These are phyloP conservation scores for Pachyseris speciosa DNA, from an alignment of 64 coral and sea anemone genomes.

Conservation along the genomic window DNA sequence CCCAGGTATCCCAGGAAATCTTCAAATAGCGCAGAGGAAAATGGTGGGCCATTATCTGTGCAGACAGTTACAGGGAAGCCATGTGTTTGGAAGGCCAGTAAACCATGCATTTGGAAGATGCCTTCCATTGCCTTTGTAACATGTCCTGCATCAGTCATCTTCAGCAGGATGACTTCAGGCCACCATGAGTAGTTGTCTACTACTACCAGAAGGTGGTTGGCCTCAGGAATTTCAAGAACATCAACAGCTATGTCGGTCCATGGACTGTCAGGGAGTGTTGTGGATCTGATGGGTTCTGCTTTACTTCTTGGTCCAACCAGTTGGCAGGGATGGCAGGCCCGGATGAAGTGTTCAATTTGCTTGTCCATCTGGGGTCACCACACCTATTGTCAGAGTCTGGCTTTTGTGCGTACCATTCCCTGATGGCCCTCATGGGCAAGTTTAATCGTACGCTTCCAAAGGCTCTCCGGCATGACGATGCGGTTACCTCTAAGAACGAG, in stretches of 20 bases:
- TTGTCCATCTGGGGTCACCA: slow-evolving; percentile 2
- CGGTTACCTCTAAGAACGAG: background rate
- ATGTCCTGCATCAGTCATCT: slow-evolving; percentile 37
- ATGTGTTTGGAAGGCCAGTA: no score
- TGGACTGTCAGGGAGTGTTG: background rate
- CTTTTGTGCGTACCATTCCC: slow-evolving; percentile 2
- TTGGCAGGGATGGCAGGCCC: slow-evolving; percentile 15
- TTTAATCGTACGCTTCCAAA: no score
- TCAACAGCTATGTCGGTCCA: slow-evolving; percentile 30
- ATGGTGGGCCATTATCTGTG: slow-evolving; percentile 19
- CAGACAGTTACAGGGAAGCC: slow-evolving; percentile 4
- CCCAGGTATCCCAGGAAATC: background rate
- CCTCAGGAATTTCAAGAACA: slow-evolving; percentile 1
- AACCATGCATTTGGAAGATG: slow-evolving; percentile 22
- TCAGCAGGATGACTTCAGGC: slow-evolving; percentile 42
- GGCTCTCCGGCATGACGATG: background rate
- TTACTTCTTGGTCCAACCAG: no score
- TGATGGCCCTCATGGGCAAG: background rate
- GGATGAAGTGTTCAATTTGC: background rate
- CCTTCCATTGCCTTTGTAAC: slow-evolving; percentile 44
- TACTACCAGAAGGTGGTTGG: background rate
- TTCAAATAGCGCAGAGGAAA: slow-evolving; percentile 10
- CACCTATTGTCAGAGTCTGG: background rate
- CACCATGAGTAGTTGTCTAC: slow-evolving; percentile 38
- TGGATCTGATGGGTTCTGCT: slow-evolving; percentile 28